Conservation (phyloP, 1,140 invertebrate species). For the Drosophila elegans region DNA sequence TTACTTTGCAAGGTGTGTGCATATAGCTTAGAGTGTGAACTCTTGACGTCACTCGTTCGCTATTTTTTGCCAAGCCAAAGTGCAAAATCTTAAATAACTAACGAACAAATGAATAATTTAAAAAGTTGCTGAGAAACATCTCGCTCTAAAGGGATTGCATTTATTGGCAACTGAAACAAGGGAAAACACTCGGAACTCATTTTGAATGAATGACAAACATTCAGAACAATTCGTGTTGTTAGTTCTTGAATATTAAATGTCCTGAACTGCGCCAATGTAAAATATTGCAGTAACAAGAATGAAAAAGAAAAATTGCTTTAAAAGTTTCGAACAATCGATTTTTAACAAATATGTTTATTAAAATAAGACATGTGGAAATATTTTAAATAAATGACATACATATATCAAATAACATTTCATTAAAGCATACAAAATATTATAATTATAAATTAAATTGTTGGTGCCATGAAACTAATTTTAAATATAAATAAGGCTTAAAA, state of each 20-base stretch:
- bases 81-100: conserved; percentile 6
- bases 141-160: background rate
- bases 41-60: background rate
- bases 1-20: background rate
- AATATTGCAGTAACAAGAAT: background rate
- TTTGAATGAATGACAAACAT: conserved; percentile 47
- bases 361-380: no score
- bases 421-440: background rate
- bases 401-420: background rate
- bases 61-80: conserved; percentile 7
- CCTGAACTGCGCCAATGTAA: conserved; percentile 7
- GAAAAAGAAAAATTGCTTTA: no score
- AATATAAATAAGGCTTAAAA: no score
- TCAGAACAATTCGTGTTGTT: conserved; percentile 2
- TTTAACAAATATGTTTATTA: no score
- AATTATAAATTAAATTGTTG: no score
- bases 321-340: no score
- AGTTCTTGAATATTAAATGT: conserved; percentile 2
- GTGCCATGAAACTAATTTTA: no score
- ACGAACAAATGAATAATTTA: conserved; percentile 11
- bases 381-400: no score
- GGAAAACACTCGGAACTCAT: conserved; percentile 36
- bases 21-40: background rate
- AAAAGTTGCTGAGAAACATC: background rate
- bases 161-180: conserved; percentile 4